Percentiles rank a stretch among this genome's conserved stretches.
Conservation (phyloP, 2,797 vertebrate genomes). For the Otolemur crassicaudatus region DNA sequence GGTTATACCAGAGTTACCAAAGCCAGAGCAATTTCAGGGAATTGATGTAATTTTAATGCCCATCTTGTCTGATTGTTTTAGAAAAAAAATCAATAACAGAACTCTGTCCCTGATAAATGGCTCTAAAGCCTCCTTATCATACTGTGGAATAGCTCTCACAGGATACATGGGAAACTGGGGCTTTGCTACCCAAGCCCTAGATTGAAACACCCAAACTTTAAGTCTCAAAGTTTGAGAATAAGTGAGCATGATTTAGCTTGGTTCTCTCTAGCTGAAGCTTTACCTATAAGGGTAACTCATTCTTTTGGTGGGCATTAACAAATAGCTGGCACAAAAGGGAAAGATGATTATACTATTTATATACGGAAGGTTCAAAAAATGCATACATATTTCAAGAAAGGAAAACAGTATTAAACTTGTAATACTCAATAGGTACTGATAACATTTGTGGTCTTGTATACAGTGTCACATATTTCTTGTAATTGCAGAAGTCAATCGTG, state of each 20-base stretch:
- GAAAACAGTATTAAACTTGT: too few species aligned
- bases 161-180: not conserved
- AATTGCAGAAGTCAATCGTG: too few species aligned
- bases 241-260: not conserved
- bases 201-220: not conserved
- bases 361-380: too few species aligned
- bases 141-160: not conserved
- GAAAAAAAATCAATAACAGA: constrained; percentile 55
- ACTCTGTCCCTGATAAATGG: not conserved
- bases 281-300: not conserved
- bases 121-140: not conserved
- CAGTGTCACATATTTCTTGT: too few species aligned
- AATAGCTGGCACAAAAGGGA: not conserved
- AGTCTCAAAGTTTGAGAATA: not conserved
- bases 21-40: constrained; percentile 30
- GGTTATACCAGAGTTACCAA: not conserved
- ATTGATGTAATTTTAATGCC: constrained; percentile 57
- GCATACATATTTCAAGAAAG: too few species aligned
- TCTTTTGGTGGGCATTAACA: not conserved
- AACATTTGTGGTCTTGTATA: too few species aligned
- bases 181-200: not conserved
- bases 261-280: not conserved
- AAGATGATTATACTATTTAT: not conserved
- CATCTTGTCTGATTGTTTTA: constrained; percentile 37
- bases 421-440: too few species aligned